Conservation (phyloP, 2,888 invertebrate species). For the Glaucopsyche alexis region DNA sequence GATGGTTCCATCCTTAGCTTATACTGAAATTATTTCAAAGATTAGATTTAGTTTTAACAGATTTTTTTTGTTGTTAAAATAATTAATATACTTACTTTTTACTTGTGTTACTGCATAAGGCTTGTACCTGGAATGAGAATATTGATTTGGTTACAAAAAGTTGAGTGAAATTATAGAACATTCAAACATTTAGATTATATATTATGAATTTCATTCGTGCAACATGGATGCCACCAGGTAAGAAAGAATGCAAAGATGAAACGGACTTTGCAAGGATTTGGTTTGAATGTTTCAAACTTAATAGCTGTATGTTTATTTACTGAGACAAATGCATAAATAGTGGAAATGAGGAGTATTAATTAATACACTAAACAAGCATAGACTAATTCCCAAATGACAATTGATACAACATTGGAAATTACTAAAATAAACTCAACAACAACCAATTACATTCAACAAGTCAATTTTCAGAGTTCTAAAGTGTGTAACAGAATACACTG, state of each 20-base stretch:
- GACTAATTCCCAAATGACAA: not conserved
- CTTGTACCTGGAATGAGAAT: slow-evolving; percentile 35
- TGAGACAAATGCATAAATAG: not conserved
- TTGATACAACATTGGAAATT: not conserved
- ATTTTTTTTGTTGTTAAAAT: not conserved
- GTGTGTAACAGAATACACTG: not conserved
- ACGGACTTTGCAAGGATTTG: not conserved
- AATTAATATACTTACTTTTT: slow-evolving; percentile 30
- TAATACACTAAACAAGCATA: not conserved
- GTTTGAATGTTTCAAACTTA: not conserved
- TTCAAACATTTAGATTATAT: not conserved
- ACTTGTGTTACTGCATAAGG: slow-evolving; percentile 35
- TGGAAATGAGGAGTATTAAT: not conserved
- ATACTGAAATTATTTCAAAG: slow-evolving; percentile 40
- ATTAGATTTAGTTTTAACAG: slow-evolving; percentile 1
- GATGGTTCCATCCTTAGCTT: slow-evolving; percentile 67
- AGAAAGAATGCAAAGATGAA: not conserved
- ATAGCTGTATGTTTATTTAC: not conserved
- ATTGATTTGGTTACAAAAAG: not conserved
- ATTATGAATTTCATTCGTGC: not conserved
- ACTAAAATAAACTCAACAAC: not conserved
- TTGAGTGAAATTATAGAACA: not conserved
- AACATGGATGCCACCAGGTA: not conserved
- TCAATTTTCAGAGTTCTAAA: not conserved
- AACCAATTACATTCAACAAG: not conserved